Conservation (phyloP, 2,888 invertebrate genomes). For the Strigamia crassipes region DNA sequence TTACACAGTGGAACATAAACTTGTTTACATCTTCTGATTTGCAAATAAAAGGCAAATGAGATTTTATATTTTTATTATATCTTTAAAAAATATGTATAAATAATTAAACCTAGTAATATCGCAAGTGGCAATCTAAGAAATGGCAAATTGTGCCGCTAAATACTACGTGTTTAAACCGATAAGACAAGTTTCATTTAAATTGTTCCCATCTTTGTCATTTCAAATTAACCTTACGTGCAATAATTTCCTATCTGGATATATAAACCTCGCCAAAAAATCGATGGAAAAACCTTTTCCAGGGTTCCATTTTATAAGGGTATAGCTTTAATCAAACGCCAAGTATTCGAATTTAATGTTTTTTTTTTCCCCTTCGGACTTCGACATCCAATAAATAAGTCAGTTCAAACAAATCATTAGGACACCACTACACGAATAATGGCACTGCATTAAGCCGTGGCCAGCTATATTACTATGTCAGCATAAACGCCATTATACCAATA, state of each 20-base stretch:
- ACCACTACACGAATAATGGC: too few relatives aligned
- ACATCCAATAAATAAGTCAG: too few relatives aligned
- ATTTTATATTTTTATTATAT: too few relatives aligned
- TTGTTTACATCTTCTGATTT: neutral
- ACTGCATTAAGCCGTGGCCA: too few relatives aligned
- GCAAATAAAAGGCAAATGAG: neutral
- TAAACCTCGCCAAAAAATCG: slow-evolving; percentile 2
- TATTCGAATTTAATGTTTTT: too few relatives aligned
- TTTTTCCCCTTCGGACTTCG: too few relatives aligned
- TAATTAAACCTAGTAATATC: too few relatives aligned
- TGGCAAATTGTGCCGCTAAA: neutral
- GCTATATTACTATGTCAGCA: too few relatives aligned
- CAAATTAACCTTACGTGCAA: slow-evolving; percentile 19
- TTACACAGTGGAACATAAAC: neutral
- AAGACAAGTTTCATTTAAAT: neutral
- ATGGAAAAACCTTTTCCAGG: slow-evolving; percentile 23
- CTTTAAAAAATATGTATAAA: too few relatives aligned
- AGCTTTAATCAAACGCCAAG: neutral
- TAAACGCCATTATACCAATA: too few relatives aligned
- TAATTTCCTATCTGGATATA: slow-evolving; percentile 26
- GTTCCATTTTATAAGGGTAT: slow-evolving; percentile 8
- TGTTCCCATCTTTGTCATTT: neutral
- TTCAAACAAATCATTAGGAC: too few relatives aligned
- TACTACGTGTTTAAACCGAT: neutral
- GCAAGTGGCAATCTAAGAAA: neutral